phyloP scores from a whole-genome alignment of 2,113 vertebrate genomes.

The Promerops cafer region DNA sequence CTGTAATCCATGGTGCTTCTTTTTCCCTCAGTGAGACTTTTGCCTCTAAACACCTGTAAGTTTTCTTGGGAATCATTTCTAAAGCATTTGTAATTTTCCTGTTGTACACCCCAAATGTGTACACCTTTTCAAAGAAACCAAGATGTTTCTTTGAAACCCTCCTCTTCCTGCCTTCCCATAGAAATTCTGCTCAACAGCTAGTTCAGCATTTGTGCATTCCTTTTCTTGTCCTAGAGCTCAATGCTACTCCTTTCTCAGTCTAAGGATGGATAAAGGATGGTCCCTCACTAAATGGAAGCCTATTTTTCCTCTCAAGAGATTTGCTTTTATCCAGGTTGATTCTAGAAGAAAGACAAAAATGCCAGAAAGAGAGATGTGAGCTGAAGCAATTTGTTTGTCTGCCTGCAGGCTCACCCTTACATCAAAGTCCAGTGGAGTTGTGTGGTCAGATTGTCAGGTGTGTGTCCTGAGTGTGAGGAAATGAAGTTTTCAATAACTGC shows the following conservation, averaged over 20 bases:
- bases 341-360: slow-evolving; percentile 3
- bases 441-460: neutral
- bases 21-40: neutral
- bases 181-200: neutral
- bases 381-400: neutral
- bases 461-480: neutral
- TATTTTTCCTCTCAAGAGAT: neutral
- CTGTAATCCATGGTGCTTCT: neutral
- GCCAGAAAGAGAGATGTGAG: neutral
- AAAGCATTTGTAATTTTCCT: neutral
- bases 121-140: neutral
- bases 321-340: neutral
- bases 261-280: neutral
- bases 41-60: neutral
- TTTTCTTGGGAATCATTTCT: neutral
- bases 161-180: neutral
- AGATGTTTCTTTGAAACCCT: neutral
- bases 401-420: neutral
- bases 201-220: neutral
- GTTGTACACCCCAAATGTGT: neutral
- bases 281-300: neutral
- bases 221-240: neutral
- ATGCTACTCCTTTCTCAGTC: neutral
- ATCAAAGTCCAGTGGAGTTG: neutral
- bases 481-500: neutral